Evolutionary conservation across 2,113 vertebrate genomes (phyloP), one percentile per base, ranked within the genome.

Genomic region (Lagopus muta): DNA sequence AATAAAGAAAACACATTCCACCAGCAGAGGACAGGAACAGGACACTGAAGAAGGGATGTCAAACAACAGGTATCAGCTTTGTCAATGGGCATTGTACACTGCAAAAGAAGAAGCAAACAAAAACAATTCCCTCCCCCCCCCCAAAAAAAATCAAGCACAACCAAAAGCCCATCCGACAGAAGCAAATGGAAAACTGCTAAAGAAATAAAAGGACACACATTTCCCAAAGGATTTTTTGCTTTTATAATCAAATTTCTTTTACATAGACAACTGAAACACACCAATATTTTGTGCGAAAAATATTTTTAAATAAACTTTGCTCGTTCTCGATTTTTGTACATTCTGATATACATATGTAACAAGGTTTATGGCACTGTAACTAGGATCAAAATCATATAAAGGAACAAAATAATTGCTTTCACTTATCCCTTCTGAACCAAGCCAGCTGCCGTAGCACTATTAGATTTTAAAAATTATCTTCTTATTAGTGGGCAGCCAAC

Each of bases 351-450:
- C 96, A 98, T 98, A 98, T 97, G 97, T 97, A 98, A 98, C 98
- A 98, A 98, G 97, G 95, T 97, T 98, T 98, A 98, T 98, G 98
- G 98, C 98, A 98, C 97, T 97, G 94, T 98, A 97, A 97, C 97
- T 97, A 98, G 97, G 97, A 97, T 97, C 93, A 93, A 97, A 97
- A 96, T 89, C 81, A 80, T 95, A 86, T 69, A 95, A 93, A 96
- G 91, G 62, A 97, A 96, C 96, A 4, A 97, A 97, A 84, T 90
- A 97, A 93, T 47, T 95, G 89, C 91, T 97, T 93, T 94, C 88
- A 77, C 93, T 94, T 95, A 93, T 92, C 87, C 79, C 85, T 96
- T 94, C 92, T 83, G 90, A 83, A 97, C 97, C 97, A 96, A 98
- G 97, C 97, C 88, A 96, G 97, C 98, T 97, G 97, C 96, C 84